Conservation (phyloP, 64 coral and sea anemone genomes). For the Montipora foliosa region DNA sequence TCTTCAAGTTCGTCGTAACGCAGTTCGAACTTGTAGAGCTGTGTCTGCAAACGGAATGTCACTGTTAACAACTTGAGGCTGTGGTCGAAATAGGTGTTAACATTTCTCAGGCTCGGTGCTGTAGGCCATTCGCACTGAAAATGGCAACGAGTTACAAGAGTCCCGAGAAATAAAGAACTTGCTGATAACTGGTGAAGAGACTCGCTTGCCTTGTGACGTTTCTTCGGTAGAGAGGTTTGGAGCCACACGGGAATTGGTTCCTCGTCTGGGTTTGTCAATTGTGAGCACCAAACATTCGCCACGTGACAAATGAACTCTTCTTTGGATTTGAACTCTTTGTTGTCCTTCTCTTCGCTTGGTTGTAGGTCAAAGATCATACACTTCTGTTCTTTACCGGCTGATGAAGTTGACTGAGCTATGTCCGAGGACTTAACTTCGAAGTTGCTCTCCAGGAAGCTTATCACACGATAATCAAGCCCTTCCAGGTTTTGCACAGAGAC, state of each 20-base stretch:
- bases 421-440: constrained; percentile 7
- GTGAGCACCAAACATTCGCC: constrained; percentile 17
- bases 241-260: constrained; percentile 50
- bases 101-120: neutral
- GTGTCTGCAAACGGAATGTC: constrained; percentile 2
- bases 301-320: constrained; percentile 51
- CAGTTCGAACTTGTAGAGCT: constrained; percentile 81
- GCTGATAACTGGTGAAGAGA: constrained; percentile 50
- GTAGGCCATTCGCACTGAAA: constrained; percentile 75
- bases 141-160: constrained; percentile 60
- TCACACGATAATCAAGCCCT: neutral
- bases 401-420: neutral
- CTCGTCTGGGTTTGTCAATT: neutral
- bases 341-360: neutral
- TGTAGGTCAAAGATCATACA: constrained; percentile 23
- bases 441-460: constrained; percentile 11
- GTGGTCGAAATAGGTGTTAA: constrained; percentile 88
- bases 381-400: neutral
- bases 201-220: neutral
- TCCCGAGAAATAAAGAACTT: constrained; percentile 61
- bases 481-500: neutral
- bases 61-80: constrained; percentile 73
- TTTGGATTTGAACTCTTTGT: constrained; percentile 33
- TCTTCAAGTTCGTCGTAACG: constrained; percentile 80
- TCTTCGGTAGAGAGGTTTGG: neutral